Conservation (phyloP, 2,797 vertebrate species). For the Hemitrygon akajei region DNA sequence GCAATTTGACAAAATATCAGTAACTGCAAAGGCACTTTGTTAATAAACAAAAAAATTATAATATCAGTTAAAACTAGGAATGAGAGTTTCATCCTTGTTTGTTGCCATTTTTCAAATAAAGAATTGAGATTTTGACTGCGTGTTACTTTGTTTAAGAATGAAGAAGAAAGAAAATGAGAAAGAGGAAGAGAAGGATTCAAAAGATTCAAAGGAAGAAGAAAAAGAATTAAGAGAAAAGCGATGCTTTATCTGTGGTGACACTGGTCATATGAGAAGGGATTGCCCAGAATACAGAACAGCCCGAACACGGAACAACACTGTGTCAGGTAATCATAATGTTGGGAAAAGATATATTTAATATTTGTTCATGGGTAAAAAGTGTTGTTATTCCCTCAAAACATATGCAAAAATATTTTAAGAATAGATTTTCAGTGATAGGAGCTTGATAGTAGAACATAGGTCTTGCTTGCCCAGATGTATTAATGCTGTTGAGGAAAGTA, state of each 20-base stretch:
- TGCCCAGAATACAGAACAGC: constrained; percentile 88
- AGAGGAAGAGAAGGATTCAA: constrained; percentile 81
- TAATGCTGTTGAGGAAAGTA: neutral
- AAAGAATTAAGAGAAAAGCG: constrained; percentile 83
- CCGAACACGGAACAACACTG: constrained; percentile 69
- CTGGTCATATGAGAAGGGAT: constrained; percentile 87
- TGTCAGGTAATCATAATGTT: constrained; percentile 45
- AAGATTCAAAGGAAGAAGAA: constrained; percentile 83
- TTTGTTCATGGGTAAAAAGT: neutral
- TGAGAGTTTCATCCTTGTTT: neutral
- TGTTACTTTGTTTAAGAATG: constrained; percentile 59
- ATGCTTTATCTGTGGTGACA: constrained; percentile 92
- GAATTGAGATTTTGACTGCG: neutral
- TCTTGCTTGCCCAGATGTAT: neutral
- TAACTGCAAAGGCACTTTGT: neutral
- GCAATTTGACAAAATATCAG: neutral
- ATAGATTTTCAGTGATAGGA: neutral
- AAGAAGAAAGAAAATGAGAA: constrained; percentile 92
- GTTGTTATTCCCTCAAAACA: neutral
- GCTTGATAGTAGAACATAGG: neutral
- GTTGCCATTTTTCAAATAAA: neutral
- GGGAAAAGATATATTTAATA: neutral
- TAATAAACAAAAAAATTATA: neutral
- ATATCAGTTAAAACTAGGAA: neutral
- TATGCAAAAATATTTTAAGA: neutral